phyloP scores from a whole-genome alignment of 2,888 invertebrate species.

The Peribatodes rhomboidaria region DNA sequence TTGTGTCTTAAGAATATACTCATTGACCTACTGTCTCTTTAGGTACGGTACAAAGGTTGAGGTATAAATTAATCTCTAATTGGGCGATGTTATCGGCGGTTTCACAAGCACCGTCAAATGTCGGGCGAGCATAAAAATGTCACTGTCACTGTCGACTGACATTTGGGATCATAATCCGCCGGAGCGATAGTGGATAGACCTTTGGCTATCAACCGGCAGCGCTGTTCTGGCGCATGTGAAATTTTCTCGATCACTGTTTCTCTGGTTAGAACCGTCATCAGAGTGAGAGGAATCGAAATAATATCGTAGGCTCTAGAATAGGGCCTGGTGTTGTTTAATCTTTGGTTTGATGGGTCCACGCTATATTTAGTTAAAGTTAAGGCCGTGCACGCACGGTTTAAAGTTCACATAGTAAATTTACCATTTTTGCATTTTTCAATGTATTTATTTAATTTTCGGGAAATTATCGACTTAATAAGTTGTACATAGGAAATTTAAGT shows the following conservation, averaged over 20 bases:
- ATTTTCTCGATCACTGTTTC: too few species aligned
- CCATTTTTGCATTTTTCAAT: too few species aligned
- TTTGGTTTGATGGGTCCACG: slow-evolving; percentile 42
- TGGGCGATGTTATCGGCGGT: slow-evolving; percentile 77
- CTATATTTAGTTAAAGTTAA: slow-evolving; percentile 38
- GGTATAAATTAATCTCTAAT: slow-evolving; percentile 81
- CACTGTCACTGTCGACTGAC: slow-evolving; percentile 73
- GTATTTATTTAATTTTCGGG: too few species aligned
- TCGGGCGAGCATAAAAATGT: slow-evolving; percentile 83
- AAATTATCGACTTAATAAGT: too few species aligned
- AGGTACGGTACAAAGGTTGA: slow-evolving; percentile 31
- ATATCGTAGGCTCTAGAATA: too few species aligned
- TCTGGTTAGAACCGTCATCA: too few species aligned
- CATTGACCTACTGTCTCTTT: slow-evolving; percentile 14
- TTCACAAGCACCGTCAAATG: slow-evolving; percentile 76
- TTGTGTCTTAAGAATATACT: too few species aligned
- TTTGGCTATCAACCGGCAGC: slow-evolving; percentile 45
- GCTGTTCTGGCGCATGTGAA: too few species aligned
- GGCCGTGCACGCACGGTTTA: slow-evolving; percentile 3
- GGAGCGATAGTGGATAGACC: slow-evolving; percentile 75
- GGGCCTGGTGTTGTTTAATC: slow-evolving; percentile 1
- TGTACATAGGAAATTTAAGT: too few species aligned
- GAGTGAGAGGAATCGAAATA: too few species aligned
- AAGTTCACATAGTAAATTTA: too few species aligned
- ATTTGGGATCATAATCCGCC: slow-evolving; percentile 82